Percentiles rank a stretch among this genome's conserved stretches.
Evolutionary conservation across 2,888 invertebrate species (phyloP).

Genomic region (Glyphotaelius pellucidus): DNA sequence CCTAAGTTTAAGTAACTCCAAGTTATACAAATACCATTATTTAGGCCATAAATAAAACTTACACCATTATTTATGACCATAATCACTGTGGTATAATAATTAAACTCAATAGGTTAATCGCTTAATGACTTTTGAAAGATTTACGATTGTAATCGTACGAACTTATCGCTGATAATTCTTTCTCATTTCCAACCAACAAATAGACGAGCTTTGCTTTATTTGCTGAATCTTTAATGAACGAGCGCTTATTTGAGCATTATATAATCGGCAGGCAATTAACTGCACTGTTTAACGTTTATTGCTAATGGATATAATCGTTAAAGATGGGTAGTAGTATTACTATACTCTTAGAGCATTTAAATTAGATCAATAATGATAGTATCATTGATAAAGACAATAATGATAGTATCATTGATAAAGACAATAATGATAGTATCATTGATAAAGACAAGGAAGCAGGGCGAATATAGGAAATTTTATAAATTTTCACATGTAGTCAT

Average conservation of each 20-base stretch:
- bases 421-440: too few species aligned
- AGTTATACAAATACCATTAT: background rate
- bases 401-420: too few species aligned
- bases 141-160: background rate
- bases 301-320: background rate
- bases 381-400: too few species aligned
- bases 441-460: too few species aligned
- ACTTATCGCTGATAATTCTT: background rate
- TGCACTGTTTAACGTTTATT: background rate
- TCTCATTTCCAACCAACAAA: background rate
- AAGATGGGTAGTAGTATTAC: background rate
- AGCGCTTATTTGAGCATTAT: background rate
- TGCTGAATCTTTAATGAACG: background rate
- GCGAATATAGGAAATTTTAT: too few species aligned
- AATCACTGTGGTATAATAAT: background rate
- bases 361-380: too few species aligned
- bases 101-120: background rate
- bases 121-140: conserved; percentile 17
- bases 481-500: too few species aligned
- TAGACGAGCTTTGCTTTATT: background rate
- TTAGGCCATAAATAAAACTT: background rate
- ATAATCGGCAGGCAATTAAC: background rate
- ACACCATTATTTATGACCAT: conserved; percentile 1
- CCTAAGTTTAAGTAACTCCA: background rate
- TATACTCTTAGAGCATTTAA: background rate